A percentile compares a stretch with the other conserved stretches of the same genome.
phyloP scores from a whole-genome alignment of 2,888 invertebrate species.

The Anthoptus insignis region DNA sequence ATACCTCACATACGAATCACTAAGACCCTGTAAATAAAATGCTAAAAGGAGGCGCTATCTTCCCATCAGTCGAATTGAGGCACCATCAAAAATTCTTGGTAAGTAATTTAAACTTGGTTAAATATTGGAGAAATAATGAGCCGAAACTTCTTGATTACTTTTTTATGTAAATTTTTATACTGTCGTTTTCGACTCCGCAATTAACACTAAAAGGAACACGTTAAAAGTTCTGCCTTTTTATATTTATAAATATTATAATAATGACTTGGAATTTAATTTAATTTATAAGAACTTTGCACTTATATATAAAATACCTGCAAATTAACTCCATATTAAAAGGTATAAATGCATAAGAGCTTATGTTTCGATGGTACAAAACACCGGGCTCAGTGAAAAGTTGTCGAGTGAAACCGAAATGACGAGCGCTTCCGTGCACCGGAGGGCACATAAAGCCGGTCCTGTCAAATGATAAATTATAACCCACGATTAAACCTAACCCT shows the following conservation, averaged over 20 bases:
- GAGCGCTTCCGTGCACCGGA: no score
- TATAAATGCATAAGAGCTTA: no score
- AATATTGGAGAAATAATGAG: slow-evolving; percentile 34
- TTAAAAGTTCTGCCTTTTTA: not conserved
- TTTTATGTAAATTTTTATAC: slow-evolving; percentile 25
- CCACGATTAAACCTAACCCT: no score
- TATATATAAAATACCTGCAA: not conserved
- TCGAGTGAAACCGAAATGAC: no score
- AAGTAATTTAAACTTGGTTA: slow-evolving; percentile 51
- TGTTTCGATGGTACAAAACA: no score
- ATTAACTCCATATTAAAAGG: no score
- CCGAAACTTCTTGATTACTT: slow-evolving; percentile 22
- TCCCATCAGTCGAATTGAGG: slow-evolving; percentile 62
- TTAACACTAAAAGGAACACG: slow-evolving; percentile 23
- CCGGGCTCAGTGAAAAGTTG: no score
- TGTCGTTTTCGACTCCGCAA: slow-evolving; percentile 18
- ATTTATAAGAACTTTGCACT: not conserved
- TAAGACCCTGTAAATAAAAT: slow-evolving; percentile 73
- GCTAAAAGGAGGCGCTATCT: slow-evolving; percentile 67
- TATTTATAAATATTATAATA: not conserved
- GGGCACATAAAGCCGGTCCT: no score
- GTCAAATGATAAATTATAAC: no score
- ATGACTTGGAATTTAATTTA: not conserved
- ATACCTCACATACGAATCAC: slow-evolving; percentile 65
- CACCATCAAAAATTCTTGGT: slow-evolving; percentile 67